phyloP scores from a whole-genome alignment of 92 coral and sea anemone genomes.

The Epizoanthus illoricatus region DNA sequence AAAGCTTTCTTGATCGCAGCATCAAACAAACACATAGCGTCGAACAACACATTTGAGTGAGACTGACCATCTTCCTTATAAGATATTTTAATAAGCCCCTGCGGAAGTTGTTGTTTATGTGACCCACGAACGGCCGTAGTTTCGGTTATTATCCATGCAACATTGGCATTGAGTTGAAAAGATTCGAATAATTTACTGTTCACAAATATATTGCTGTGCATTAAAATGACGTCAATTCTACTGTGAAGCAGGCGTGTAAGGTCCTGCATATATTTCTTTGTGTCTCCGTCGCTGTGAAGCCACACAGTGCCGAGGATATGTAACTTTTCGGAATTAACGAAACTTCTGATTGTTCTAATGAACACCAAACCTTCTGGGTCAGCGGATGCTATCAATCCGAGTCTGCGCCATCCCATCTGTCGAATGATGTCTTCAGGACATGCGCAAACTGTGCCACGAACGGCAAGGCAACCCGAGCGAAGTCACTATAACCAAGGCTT shows the following conservation, averaged over 20 bases:
- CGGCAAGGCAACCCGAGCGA: constrained; percentile 2
- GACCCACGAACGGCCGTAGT: not conserved
- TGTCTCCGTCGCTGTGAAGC: not conserved
- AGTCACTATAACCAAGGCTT: not conserved
- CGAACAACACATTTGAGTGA: not conserved
- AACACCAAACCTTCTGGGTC: not conserved
- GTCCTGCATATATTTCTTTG: not conserved
- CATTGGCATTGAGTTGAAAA: not conserved
- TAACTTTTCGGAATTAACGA: not conserved
- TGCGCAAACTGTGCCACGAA: not conserved
- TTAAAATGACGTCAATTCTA: not conserved
- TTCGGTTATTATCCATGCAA: not conserved
- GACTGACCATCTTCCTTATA: not conserved
- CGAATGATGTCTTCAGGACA: not conserved
- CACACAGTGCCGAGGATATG: not conserved
- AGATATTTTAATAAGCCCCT: not conserved
- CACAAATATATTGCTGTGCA: not conserved
- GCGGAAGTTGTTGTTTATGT: not conserved
- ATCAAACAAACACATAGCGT: not conserved
- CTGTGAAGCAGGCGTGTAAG: not conserved
- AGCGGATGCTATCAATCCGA: constrained; percentile 11
- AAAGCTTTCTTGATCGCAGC: not conserved
- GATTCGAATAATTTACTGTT: not conserved
- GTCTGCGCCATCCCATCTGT: constrained; percentile 12
- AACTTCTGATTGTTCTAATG: not conserved